Base-by-base conservation (phyloP, 2,113 vertebrate genomes). In the Xenus cinereus region DNA sequence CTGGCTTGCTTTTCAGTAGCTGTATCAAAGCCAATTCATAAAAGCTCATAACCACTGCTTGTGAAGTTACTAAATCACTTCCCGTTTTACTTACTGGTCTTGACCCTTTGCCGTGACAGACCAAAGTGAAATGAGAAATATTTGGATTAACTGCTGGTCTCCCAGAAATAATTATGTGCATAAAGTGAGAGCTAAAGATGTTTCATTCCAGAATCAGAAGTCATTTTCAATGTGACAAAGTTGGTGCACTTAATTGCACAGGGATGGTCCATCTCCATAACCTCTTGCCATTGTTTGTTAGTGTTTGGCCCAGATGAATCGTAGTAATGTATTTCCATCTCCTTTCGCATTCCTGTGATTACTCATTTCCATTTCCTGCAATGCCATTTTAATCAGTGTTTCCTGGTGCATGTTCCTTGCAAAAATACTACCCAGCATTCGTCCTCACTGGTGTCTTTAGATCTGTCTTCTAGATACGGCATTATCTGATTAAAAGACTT, bases 191-290 rank as follows among this genome's bases (percentile, higher is more conserved):
- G 39, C 48, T 93, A 39, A 93, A 75, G 48, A 7, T 74, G 32
- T 84, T 81, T 94, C 62, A 53, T 78, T 90, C 21, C 68, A 75
- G 72, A 92, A 81, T 81, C n/a, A 83, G 48, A 92, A 93, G 56
- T 72, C 5, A 77, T 82, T 82, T 89, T 90, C 66, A 90, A 35
- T 6, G 7, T 71, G 22, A 71, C 12, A 26, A 45, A 32, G 43
- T 54, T 69, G 24, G 37, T 62, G 18, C 39, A 37, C 30, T 72
- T 95, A 94, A 79, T 87, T 68, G 53, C 32, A n/a, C 37, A 39
- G 39, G 30, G 33, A 39, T 72, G 5, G 46, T 79, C 46, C 30
- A 21, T 78, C 32, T 85, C 28, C 88, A 5, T 81, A 77, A 28
- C 17, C 43, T 86, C 6, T 50, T 90, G 33, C 6, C 35, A 35